phyloP scores from a whole-genome alignment of 92 coral and sea anemone species.

The Porites lobata region DNA sequence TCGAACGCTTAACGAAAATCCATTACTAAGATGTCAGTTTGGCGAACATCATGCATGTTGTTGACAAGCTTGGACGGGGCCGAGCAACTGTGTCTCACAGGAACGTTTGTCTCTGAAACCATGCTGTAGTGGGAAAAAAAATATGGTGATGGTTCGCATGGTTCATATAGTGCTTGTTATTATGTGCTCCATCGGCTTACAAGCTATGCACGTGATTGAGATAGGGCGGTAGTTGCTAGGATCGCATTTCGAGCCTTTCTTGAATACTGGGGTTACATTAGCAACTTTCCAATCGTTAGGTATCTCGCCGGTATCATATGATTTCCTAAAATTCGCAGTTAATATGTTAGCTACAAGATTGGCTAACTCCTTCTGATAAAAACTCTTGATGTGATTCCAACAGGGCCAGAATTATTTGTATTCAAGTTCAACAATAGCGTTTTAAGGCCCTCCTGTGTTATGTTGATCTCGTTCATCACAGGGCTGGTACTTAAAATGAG shows the following conservation, averaged over 20 bases:
- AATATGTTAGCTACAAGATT: not conserved
- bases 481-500: too few relatives aligned
- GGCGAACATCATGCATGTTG: slow-evolving; percentile 21
- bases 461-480: too few relatives aligned
- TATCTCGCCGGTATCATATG: too few relatives aligned
- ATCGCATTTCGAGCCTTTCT: too few relatives aligned
- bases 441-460: too few relatives aligned
- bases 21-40: slow-evolving; percentile 24
- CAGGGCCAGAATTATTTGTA: not conserved
- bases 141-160: slow-evolving; percentile 41
- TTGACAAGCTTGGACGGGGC: slow-evolving; percentile 21
- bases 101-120: slow-evolving; percentile 41
- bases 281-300: too few relatives aligned
- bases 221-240: too few relatives aligned
- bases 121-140: slow-evolving; percentile 26
- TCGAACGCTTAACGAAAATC: slow-evolving; percentile 24
- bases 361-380: not conserved
- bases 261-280: too few relatives aligned
- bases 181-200: slow-evolving; percentile 40
- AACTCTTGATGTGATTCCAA: not conserved
- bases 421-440: not conserved
- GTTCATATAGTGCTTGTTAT: slow-evolving; percentile 49
- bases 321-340: too few relatives aligned
- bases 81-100: slow-evolving; percentile 6
- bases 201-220: too few relatives aligned